Evolutionary conservation across 2,797 vertebrate genomes (phyloP), one percentile per base, ranked within the genome.

Genomic region (Rhodeus uyekii): DNA sequence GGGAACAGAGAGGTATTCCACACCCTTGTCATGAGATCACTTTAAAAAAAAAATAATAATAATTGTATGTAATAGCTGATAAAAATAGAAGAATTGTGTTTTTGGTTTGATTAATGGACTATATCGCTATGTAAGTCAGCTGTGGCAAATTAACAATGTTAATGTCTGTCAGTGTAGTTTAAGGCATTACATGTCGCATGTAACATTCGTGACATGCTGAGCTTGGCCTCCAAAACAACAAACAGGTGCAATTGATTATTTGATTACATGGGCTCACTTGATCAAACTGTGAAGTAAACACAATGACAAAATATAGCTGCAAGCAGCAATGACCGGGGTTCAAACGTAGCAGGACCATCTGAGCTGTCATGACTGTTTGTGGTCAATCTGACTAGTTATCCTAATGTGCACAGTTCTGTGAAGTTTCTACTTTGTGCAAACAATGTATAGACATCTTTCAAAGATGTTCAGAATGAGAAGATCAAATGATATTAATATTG

Each of bases 1-100:
- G 60, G n/a, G 69, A 61, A 50, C 78, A 29, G 42, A 60, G 53
- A 64, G 67, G 65, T 38, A 19, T 53, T 55, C 42, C 4, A 48
- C 76, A 71, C 46, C 12, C 13, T 58, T 67, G 61, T 53, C 72
- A 55, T 39, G 4, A n/a, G 80, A 74, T 75, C 24, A 22, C 24
- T 42, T 78, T n/a, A n/a, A n/a, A n/a, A n/a, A n/a, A n/a, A n/a
- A n/a, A n/a, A n/a, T n/a, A n/a, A n/a, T n/a, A n/a, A n/a, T n/a
- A n/a, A n/a, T n/a, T 29, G 64, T 72, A 34, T 60, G 12, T 27
- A 39, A 19, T 72, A 63, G 67, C 9, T 72, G n/a, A n/a, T 24
- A 22, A 44, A 72, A 50, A 58, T 1, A 2, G 19, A 9, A 2
- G 36, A 5, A 36, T 53, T 48, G 14, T 38, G 32, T 48, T 29